Percentiles rank a stretch among this genome's conserved stretches.
Conservation (phyloP, 2,113 vertebrate genomes). For the Cavia porcellus region DNA sequence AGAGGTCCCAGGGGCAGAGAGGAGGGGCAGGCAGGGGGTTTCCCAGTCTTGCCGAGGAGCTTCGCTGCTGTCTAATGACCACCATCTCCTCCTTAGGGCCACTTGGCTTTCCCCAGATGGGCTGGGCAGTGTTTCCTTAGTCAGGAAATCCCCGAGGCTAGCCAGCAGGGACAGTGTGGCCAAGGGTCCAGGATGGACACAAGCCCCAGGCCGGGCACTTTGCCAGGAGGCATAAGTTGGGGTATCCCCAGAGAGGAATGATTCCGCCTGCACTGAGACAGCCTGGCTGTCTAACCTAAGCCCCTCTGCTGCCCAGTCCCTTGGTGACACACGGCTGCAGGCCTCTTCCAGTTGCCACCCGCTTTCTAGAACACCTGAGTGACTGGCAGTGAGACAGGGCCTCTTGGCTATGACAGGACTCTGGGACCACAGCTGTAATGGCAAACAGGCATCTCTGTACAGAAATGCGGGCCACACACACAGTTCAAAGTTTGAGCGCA, state of each 20-base stretch:
- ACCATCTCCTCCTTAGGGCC: neutral
- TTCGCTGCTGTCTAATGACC: neutral
- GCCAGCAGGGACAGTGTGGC: too few relatives aligned
- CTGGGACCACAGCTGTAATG: neutral
- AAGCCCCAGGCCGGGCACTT: neutral
- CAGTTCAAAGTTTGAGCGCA: neutral
- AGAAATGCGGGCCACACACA: neutral
- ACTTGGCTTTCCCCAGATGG: neutral
- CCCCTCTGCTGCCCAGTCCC: neutral
- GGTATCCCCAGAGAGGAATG: neutral
- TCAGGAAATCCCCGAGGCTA: constrained; percentile 63
- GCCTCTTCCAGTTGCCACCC: neutral
- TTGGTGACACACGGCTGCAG: neutral
- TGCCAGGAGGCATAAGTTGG: neutral
- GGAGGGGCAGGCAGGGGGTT: neutral
- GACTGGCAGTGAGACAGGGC: neutral
- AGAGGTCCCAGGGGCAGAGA: accelerated
- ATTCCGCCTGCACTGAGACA: neutral
- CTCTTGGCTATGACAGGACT: neutral
- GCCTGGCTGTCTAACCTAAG: neutral
- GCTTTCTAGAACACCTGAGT: neutral
- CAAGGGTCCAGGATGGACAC: neutral
- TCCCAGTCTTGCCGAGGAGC: neutral
- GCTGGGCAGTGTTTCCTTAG: neutral
- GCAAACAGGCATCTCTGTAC: neutral